Evolutionary conservation across 2,113 vertebrate species (phyloP).

Genomic region (Tenrec ecaudatus): DNA sequence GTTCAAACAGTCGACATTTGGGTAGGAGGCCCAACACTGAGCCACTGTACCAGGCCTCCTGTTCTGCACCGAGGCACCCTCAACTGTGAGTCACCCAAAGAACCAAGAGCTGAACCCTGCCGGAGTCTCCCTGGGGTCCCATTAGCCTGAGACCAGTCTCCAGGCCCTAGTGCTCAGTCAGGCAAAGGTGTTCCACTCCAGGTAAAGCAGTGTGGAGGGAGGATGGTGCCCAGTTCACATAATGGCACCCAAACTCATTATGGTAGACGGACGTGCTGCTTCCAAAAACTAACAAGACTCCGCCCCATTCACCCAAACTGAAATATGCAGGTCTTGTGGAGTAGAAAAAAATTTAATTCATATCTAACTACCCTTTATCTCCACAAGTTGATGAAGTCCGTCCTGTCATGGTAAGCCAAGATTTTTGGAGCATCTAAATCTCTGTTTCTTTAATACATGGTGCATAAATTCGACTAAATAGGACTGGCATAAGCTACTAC

Average conservation of each 20-base stretch:
- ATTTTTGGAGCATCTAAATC: not conserved
- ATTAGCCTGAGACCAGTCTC: not conserved
- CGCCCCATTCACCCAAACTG: not conserved
- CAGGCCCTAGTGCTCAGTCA: not conserved
- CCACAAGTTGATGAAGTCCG: constrained; percentile 2
- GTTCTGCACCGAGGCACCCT: constrained; percentile 17
- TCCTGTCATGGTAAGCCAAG: constrained; percentile 26
- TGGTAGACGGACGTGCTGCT: not conserved
- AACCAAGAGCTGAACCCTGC: not conserved
- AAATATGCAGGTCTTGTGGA: constrained; percentile 6
- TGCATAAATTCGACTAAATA: not conserved
- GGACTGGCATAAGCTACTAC: not conserved
- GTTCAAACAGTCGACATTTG: too few species aligned
- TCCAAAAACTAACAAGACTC: constrained; percentile 21
- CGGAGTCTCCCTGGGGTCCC: not conserved
- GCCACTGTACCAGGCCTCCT: too few species aligned
- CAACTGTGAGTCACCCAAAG: not conserved
- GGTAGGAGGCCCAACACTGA: too few species aligned
- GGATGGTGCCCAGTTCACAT: not conserved
- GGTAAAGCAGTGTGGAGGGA: not conserved
- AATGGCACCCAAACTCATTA: constrained; percentile 13
- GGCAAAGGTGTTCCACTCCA: not conserved
- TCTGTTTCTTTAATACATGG: constrained; percentile 35
- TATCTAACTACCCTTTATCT: not conserved
- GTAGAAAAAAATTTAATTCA: constrained; percentile 25